Evolutionary conservation across 1,140 invertebrate species (phyloP).

Genomic region (Zophobas morio): DNA sequence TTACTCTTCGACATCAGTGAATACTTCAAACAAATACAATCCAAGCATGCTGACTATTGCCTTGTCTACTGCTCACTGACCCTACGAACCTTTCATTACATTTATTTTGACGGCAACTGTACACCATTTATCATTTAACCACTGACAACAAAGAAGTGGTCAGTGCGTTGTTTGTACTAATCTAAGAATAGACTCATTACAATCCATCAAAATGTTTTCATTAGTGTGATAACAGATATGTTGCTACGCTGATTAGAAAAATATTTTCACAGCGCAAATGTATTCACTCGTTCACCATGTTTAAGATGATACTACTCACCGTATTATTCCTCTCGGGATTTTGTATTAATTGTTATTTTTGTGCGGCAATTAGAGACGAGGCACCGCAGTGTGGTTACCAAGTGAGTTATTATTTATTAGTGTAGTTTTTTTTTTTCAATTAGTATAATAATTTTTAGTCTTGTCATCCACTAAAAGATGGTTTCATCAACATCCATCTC

Average conservation of each 20-base stretch:
- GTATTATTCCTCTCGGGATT: background rate
- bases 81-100: no score
- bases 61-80: no score
- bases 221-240: background rate
- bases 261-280: background rate
- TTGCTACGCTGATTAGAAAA: constrained; percentile 26
- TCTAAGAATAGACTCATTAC: constrained; percentile 4
- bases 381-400: constrained; percentile 51
- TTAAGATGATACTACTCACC: background rate
- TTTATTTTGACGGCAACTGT: background rate
- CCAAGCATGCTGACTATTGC: no score
- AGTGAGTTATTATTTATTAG: constrained; percentile 45
- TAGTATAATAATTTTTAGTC: constrained; percentile 69
- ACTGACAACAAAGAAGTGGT: background rate
- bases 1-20: no score
- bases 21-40: no score
- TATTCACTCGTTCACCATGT: constrained; percentile 10
- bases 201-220: constrained; percentile 24
- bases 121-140: background rate
- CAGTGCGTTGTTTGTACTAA: background rate
- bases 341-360: background rate
- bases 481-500: constrained; percentile 81
- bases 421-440: no score
- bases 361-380: background rate
- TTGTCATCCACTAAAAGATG: constrained; percentile 69